phyloP scores from a whole-genome alignment of 2,113 vertebrate species.

The Phylloscopus trochilus region DNA sequence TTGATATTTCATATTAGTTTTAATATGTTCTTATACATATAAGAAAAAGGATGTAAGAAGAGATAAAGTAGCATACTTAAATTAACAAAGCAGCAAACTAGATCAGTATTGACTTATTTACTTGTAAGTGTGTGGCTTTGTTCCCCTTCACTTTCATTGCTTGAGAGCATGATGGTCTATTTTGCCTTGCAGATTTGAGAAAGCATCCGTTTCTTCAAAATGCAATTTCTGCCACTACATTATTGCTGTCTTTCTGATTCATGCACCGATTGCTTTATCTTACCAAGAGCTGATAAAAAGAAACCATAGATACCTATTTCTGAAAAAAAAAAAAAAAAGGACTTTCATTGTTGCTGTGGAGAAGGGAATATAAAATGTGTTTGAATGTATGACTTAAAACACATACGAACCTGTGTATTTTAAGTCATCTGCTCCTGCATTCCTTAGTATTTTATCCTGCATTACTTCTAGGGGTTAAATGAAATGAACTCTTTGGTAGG shows the following conservation, averaged over 20 bases:
- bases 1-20: not conserved
- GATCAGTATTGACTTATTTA: not conserved
- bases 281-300: not conserved
- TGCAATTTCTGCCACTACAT: not conserved
- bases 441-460: not conserved
- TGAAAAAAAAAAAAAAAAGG: not conserved
- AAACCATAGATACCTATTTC: not conserved
- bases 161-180: not conserved
- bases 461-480: not conserved
- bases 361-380: not conserved
- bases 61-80: not conserved
- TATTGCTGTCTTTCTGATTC: not conserved
- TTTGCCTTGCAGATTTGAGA: constrained; percentile 12
- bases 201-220: not conserved
- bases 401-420: not conserved
- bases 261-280: not conserved
- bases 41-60: not conserved
- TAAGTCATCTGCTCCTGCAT: not conserved
- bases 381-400: not conserved
- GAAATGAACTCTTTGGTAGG: not conserved
- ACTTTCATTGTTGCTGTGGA: not conserved
- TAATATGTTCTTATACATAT: not conserved
- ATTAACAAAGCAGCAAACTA: not conserved
- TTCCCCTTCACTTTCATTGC: not conserved
- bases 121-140: not conserved